phyloP scores from a whole-genome alignment of 2,888 invertebrate genomes.

The Oeneis ivallda region DNA sequence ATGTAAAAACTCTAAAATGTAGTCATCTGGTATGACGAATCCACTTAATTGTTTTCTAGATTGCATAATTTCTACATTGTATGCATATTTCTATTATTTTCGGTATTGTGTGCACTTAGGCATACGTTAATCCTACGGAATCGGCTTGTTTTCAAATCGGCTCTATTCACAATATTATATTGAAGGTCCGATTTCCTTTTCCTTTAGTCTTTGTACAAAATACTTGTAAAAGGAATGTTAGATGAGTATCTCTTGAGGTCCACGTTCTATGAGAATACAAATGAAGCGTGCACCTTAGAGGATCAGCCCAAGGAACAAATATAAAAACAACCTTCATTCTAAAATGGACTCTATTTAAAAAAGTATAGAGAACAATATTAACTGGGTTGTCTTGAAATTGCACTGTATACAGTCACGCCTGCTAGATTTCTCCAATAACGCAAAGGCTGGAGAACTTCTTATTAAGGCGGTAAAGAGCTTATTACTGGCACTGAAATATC shows the following conservation, averaged over 20 bases:
- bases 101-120: too few relatives aligned
- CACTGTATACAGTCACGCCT: conserved; percentile 39
- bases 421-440: conserved; percentile 33
- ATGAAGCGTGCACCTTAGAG: conserved; percentile 46
- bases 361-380: background rate
- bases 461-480: conserved; percentile 26
- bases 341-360: background rate
- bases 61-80: too few relatives aligned
- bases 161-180: too few relatives aligned
- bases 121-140: too few relatives aligned
- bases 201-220: conserved; percentile 32
- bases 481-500: conserved; percentile 27
- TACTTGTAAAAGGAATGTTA: conserved; percentile 51
- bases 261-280: conserved; percentile 44
- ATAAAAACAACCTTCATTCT: conserved; percentile 26
- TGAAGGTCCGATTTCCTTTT: background rate
- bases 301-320: conserved; percentile 36
- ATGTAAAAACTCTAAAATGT: too few relatives aligned
- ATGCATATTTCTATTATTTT: too few relatives aligned
- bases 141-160: too few relatives aligned
- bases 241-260: conserved; percentile 49
- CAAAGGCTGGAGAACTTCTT: conserved; percentile 27
- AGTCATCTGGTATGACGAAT: too few relatives aligned
- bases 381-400: conserved; percentile 6
- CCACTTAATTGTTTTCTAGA: too few relatives aligned